A percentile compares a stretch with the other conserved stretches of the same genome.
These are phyloP conservation scores for Erebia palarica DNA, from an alignment of 2,888 invertebrate genomes.

Conservation along the genomic window DNA sequence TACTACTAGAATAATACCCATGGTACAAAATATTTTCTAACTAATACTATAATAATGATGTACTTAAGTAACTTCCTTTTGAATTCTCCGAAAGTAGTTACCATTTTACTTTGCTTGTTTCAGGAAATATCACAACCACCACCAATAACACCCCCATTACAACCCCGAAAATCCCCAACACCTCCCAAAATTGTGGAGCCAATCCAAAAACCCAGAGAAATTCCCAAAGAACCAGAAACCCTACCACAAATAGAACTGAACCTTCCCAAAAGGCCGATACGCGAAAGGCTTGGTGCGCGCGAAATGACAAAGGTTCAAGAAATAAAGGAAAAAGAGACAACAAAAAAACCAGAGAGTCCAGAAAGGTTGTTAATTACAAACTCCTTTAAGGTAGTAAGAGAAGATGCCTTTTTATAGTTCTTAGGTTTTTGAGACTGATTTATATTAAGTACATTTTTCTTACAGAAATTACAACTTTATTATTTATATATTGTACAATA, in stretches of 20 bases:
- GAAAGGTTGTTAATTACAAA: conserved; percentile 72
- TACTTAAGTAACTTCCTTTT: background rate
- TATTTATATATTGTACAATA: conserved; percentile 18
- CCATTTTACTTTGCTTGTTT: conserved; percentile 29
- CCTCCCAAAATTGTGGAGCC: conserved; percentile 29
- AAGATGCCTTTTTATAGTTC: conserved; percentile 29
- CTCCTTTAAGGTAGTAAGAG: conserved; percentile 65
- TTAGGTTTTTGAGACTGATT: conserved; percentile 23
- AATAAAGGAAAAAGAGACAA: conserved; percentile 52
- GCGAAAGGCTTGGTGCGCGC: conserved; percentile 69
- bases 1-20: background rate
- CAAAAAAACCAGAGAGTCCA: conserved; percentile 62
- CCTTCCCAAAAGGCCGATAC: conserved; percentile 73
- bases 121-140: conserved; percentile 68
- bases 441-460: conserved; percentile 15
- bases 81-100: no score
- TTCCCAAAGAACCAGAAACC: conserved; percentile 56
- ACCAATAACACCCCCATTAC: conserved; percentile 56
- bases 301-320: conserved; percentile 53
- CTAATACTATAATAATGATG: background rate
- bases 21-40: background rate
- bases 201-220: conserved; percentile 41
- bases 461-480: conserved; percentile 31
- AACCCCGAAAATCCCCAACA: conserved; percentile 32
- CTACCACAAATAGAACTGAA: conserved; percentile 76